Base-by-base conservation (phyloP, 2,888 invertebrate species). In the Galerucella nymphaeae region DNA sequence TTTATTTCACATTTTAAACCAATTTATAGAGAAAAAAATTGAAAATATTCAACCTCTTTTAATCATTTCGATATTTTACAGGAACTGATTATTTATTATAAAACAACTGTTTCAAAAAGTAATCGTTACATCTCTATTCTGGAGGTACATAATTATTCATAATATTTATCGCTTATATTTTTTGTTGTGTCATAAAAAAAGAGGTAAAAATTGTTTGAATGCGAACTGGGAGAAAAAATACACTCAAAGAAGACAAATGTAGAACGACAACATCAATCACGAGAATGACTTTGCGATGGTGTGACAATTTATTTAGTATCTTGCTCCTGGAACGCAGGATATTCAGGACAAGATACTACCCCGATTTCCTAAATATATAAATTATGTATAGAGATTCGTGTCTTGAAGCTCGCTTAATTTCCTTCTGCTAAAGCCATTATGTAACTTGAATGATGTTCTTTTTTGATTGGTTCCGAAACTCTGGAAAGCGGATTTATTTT, bases 131-230 rank as follows among this genome's bases (percentile, higher is more conserved):
- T 50, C 53, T 68, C 68, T 68, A 82, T 83, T 81, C 82, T 83
- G 82, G 82, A 80, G 80, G 80, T 79, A 6, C 30, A 82, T 85
- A 85, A 85, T 85, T 84, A 85, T 84, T 84, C 83, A 84, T 83
- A 83, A 84, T 83, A 83, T 83, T 84, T 83, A 83, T 84, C 82
- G 30, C 30, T 38, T 38, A 38, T 38, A 83, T 79, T 77, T 80
- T 83, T 83, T 66, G 75, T 74, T 76, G 65, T 63, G 13, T 13
- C 64, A 55, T 66, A 48, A 59, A 70, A 71, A 71, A 71, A 48
- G 62, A 72, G 71, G 64, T 71, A 63, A 65, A 70, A 67, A 73
- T 50, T 48, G 57, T 71, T 73, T 69, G 67, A 64, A 67, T 53
- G 30, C 53, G 48, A 66, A 66, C 57, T 57, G 58, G 55, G 62